A percentile compares a stretch with the other conserved stretches of the same genome.
These are phyloP conservation scores for Pterocles gutturalis DNA, from an alignment of 2,113 vertebrate species.

Conservation along the genomic window DNA sequence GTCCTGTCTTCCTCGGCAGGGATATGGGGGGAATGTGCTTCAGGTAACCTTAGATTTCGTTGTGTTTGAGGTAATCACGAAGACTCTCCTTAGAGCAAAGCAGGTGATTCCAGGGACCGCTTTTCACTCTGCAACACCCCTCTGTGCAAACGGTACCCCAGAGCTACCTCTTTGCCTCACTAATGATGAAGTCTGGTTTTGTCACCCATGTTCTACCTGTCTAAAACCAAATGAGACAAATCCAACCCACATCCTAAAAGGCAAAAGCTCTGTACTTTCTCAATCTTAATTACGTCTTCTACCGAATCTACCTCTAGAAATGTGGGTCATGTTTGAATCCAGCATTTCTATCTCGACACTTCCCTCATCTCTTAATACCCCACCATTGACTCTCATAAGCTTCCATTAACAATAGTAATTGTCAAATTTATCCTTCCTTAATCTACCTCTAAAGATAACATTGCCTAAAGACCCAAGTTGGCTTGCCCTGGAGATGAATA, in stretches of 20 bases:
- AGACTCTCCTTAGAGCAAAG: neutral
- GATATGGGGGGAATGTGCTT: neutral
- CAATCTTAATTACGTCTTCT: neutral
- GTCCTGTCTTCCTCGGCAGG: neutral
- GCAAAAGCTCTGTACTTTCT: neutral
- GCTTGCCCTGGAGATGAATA: neutral
- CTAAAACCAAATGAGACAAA: neutral
- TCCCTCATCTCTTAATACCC: neutral
- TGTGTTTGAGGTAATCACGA: neutral
- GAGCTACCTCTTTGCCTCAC: neutral
- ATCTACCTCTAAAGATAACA: neutral
- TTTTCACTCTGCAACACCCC: neutral
- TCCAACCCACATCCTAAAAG: neutral
- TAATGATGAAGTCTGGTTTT: neutral
- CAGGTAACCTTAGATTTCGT: neutral
- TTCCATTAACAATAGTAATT: neutral
- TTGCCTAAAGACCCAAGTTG: neutral
- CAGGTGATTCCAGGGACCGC: rapidly evolving
- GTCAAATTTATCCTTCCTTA: neutral
- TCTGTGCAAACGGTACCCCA: neutral
- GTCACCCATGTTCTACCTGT: neutral
- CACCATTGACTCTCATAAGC: rapidly evolving
- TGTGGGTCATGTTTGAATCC: neutral
- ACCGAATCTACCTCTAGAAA: neutral
- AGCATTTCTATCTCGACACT: neutral